phyloP scores from a whole-genome alignment of 37 sponge, comb jelly and placozoan species.

The Oscarella lobularis region DNA sequence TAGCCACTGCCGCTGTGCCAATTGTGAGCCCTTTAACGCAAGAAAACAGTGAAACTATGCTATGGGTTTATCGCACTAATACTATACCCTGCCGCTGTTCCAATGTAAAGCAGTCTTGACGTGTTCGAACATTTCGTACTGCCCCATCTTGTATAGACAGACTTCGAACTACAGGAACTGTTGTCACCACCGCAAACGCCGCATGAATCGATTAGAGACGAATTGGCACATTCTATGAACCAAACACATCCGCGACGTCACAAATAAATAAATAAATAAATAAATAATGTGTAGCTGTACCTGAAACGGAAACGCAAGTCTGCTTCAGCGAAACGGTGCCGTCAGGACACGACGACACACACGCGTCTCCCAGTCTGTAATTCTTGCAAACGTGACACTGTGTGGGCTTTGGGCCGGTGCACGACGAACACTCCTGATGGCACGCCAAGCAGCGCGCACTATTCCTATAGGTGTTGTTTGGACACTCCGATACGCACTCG shows the following conservation, averaged over 20 bases:
- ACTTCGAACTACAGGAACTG: background rate
- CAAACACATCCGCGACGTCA: background rate
- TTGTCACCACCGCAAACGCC: background rate
- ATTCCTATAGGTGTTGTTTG: background rate
- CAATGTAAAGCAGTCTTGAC: background rate
- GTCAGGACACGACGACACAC: background rate
- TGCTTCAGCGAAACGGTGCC: background rate
- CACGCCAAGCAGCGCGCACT: background rate
- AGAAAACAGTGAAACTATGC: background rate
- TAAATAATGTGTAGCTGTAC: background rate
- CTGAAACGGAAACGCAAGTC: background rate
- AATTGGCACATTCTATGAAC: background rate
- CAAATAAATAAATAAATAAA: background rate
- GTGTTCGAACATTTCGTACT: background rate
- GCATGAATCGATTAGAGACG: background rate
- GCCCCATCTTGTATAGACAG: background rate
- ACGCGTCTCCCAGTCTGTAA: background rate
- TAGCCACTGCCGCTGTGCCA: background rate
- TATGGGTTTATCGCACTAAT: background rate
- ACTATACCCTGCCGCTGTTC: background rate
- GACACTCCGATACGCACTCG: background rate
- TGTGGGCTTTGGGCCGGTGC: background rate
- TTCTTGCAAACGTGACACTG: background rate
- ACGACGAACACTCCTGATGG: background rate
- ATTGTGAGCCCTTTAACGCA: background rate